phyloP scores from a whole-genome alignment of 2,113 vertebrate species.

The Phylloscopus trochiloides region DNA sequence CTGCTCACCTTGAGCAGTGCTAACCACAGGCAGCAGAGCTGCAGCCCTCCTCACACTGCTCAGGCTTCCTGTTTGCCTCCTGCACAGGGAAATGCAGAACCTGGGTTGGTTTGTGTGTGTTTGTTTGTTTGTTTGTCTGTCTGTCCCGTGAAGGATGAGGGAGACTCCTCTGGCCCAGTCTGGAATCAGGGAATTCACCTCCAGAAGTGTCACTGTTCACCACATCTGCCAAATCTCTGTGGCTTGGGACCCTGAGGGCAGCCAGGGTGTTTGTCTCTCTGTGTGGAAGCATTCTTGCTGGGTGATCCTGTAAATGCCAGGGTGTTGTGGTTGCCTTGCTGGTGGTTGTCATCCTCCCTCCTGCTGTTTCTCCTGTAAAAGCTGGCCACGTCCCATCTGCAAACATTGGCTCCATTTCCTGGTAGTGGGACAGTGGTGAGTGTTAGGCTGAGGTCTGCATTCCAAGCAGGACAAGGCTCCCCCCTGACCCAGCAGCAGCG shows the following conservation, averaged over 20 bases:
- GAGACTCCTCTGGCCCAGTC: background rate
- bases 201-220: rapidly evolving
- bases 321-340: background rate
- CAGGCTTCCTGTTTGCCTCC: slow-evolving; percentile 47
- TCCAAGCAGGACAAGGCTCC: background rate
- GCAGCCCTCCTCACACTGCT: background rate
- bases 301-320: background rate
- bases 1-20: background rate
- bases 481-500: background rate
- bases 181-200: background rate
- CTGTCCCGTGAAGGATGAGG: background rate
- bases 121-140: background rate
- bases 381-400: background rate
- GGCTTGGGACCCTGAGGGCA: background rate
- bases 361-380: background rate
- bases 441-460: background rate
- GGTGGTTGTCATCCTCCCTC: background rate
- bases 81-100: background rate
- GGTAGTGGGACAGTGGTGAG: rapidly evolving
- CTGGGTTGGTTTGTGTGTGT: background rate
- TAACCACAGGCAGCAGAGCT: slow-evolving; percentile 35
- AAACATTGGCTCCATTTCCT: rapidly evolving
- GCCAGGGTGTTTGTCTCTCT: background rate
- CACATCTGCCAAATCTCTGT: rapidly evolving
- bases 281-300: background rate